A percentile compares a stretch with the other conserved stretches of the same genome.
Conservation (phyloP, 2,888 invertebrate species). For the Hyposoter didymator region DNA sequence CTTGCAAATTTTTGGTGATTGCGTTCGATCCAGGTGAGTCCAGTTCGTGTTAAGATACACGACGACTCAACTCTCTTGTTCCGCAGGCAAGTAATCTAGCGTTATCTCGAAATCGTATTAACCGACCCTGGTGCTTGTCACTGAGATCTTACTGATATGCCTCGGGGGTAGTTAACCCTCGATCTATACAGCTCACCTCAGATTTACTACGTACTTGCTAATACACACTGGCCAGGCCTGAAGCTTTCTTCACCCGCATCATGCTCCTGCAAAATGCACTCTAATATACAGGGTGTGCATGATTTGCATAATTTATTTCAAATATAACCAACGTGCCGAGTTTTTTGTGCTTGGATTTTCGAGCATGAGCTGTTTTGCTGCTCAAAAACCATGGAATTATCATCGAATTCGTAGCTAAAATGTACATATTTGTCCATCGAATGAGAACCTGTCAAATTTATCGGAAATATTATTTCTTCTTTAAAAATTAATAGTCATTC, state of each 20-base stretch:
- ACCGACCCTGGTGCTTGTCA: conserved; percentile 44
- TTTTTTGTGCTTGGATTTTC: background rate
- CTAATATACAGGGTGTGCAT: background rate
- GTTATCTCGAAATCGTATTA: conserved; percentile 59
- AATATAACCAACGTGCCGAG: background rate
- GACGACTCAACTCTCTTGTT: conserved; percentile 37
- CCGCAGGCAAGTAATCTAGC: conserved; percentile 27
- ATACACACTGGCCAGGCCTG: background rate
- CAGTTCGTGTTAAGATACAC: conserved; percentile 17
- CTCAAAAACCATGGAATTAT: background rate
- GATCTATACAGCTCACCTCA: conserved; percentile 27
- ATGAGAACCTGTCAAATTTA: background rate
- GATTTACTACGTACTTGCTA: conserved; percentile 6
- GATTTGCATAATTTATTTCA: background rate
- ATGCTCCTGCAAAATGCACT: background rate
- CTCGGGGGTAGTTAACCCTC: conserved; percentile 46
- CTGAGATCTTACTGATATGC: conserved; percentile 56
- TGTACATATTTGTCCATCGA: background rate
- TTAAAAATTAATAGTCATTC: background rate
- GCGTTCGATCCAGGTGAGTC: background rate
- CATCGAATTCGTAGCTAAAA: background rate
- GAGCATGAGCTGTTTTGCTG: background rate
- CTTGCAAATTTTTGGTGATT: background rate
- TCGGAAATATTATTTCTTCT: background rate
- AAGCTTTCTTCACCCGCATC: conserved; percentile 7